These are phyloP conservation scores for Vombatus ursinus DNA, from an alignment of 2,113 vertebrate species.

Conservation along the genomic window DNA sequence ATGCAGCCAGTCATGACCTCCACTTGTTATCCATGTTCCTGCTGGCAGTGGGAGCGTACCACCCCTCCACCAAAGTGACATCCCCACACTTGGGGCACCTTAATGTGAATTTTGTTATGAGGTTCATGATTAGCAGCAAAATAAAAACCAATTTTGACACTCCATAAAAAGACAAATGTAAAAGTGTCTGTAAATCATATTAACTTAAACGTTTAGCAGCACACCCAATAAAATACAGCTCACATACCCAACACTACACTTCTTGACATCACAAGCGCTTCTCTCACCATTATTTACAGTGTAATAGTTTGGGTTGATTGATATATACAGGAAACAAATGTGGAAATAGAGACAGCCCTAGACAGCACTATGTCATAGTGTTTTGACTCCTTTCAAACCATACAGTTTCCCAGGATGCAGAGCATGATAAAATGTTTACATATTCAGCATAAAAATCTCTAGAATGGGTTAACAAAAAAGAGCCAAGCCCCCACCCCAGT, in stretches of 20 bases:
- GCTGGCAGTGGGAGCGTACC: neutral
- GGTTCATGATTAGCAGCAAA: constrained; percentile 77
- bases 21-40: constrained; percentile 19
- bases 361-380: constrained; percentile 13
- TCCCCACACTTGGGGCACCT: constrained; percentile 2
- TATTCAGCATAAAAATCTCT: neutral
- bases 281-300: constrained; percentile 75
- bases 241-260: constrained; percentile 80
- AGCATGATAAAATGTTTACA: constrained; percentile 48
- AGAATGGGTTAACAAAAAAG: constrained; percentile 20
- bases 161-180: constrained; percentile 63
- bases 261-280: constrained; percentile 75
- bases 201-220: constrained; percentile 77
- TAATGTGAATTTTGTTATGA: constrained; percentile 50
- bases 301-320: constrained; percentile 65
- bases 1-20: constrained; percentile 56
- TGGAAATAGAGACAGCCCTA: constrained; percentile 77
- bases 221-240: constrained; percentile 80
- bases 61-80: neutral
- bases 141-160: constrained; percentile 74
- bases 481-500: neutral
- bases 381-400: constrained; percentile 82
- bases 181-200: constrained; percentile 70
- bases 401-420: constrained; percentile 84
- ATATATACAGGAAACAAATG: constrained; percentile 78